Conservation (phyloP, 2,888 invertebrate species). For the Antheraea assamensis region DNA sequence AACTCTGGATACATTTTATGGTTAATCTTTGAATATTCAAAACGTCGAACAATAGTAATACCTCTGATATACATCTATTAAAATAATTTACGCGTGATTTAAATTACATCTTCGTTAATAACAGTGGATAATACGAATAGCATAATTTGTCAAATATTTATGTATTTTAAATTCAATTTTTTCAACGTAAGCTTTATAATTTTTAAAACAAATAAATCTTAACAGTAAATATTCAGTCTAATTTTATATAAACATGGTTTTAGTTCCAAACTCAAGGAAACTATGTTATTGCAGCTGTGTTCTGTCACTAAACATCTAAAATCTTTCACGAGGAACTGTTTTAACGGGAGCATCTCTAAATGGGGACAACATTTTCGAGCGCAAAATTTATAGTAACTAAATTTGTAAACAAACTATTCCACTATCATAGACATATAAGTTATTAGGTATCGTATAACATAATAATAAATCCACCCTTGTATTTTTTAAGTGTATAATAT, state of each 20-base stretch:
- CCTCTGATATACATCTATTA: not conserved
- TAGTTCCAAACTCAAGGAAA: not conserved
- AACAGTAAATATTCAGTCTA: not conserved
- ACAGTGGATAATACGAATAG: no score
- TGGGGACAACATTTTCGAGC: not conserved
- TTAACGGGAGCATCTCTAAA: not conserved
- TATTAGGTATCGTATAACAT: no score
- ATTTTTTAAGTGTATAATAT: no score
- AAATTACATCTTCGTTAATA: not conserved
- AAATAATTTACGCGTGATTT: not conserved
- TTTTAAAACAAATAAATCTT: not conserved
- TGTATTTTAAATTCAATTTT: not conserved
- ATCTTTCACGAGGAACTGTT: not conserved
- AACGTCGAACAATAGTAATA: not conserved
- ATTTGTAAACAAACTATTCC: not conserved
- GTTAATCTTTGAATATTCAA: not conserved
- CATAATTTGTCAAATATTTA: not conserved
- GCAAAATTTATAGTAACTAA: not conserved
- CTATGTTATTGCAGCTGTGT: not conserved
- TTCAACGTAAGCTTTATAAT: not conserved
- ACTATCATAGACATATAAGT: not conserved
- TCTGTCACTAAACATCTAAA: not conserved
- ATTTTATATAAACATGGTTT: not conserved
- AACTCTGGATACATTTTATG: not conserved
- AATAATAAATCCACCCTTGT: no score